Evolutionary conservation across 2,888 invertebrate species (phyloP), one percentile per base, ranked within the genome.

Genomic region (Cephus pulcher): DNA sequence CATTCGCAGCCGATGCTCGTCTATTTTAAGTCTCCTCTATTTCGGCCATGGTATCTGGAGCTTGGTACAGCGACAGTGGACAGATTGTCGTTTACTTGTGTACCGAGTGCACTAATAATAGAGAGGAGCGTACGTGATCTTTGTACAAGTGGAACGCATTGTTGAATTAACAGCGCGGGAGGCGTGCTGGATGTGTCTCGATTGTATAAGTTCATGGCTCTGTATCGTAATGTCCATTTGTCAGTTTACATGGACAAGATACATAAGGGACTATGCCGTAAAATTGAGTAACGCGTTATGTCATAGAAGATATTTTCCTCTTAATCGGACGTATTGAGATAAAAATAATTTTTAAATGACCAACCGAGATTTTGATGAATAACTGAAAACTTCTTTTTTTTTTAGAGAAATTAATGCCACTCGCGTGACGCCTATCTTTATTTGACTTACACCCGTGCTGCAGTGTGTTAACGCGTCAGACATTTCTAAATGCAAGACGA

Each of bases 11-110:
- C 80, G 80, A 82, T 82, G 76, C 80, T 37, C 34, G 74, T 85
- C 82, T 86, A 86, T 86, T 86, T 84, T 77, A 74, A 81, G 75
- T 74, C 80, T 80, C 80, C 79, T 85, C 84, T 82, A 83, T 85
- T 86, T 86, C 80, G 78, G 82, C 82, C 81, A 71, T 81, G 79
- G 83, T 83, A 86, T 86, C 83, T 85, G 82, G 82, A 85, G 84
- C 86, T 84, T 56, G 56, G 56, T 56, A 23, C 56, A 23, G 56
- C 56, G 56, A 56, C 56, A 23, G 56, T 56, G 56, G 56, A 56
- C 56, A 56, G 56, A 56, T 56, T 56, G 23, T 56, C 56, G 23
- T 56, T 56, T 56, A 56, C 56, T 23, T 23, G 23, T 56, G 56
- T 56, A 56, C 56, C 56, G 56, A 23, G 56, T 56, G 56, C 23